Base-by-base conservation (phyloP, 2,888 invertebrate genomes). In the Oeneis ivallda region DNA sequence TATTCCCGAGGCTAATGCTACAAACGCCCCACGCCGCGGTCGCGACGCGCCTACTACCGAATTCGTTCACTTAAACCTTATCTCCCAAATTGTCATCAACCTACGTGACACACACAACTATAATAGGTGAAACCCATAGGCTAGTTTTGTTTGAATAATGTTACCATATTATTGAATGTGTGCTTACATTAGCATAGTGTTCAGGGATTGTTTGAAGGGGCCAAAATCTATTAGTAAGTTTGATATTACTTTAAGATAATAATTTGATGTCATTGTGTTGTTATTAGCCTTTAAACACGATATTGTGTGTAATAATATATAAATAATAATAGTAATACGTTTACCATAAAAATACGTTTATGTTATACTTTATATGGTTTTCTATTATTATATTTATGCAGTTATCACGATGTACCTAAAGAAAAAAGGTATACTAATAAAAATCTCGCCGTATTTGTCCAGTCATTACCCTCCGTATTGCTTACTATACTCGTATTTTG, bases 121-220 rank as follows among this genome's bases (percentile, higher is more conserved):
- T 85, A 82, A 85, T 84, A 82, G 83, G 73, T 76, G 74, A 76
- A 79, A 85, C 83, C 83, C 81, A 83, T 79, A 85, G 84, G 82
- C 87, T 80, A 86, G 79, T 87, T 89, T 78, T 88, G 84, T 89
- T 89, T 89, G 87, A 84, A 85, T 83, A 87, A 83, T 82, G 84
- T 85, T 82, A 81, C 75, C 73, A 70, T 78, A 79, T 79, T 85
- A 84, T 85, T 82, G 80, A 73, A 77, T 82, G 82, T 85, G 80
- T 85, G 78, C 80, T 79, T 77, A 83, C 80, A 84, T 86, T 85
- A 86, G 81, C 81, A 84, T 83, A 81, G 82, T 77, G 74, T 77
- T 71, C 75, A 78, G 78, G 79, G 82, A 79, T 83, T 88, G 85
- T 89, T 89, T 89, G 85, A 84, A 76, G 79, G 79, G 74, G 77